Evolutionary conservation across 2,797 vertebrate genomes (phyloP).

Genomic region (Pangasius krempfi): DNA sequence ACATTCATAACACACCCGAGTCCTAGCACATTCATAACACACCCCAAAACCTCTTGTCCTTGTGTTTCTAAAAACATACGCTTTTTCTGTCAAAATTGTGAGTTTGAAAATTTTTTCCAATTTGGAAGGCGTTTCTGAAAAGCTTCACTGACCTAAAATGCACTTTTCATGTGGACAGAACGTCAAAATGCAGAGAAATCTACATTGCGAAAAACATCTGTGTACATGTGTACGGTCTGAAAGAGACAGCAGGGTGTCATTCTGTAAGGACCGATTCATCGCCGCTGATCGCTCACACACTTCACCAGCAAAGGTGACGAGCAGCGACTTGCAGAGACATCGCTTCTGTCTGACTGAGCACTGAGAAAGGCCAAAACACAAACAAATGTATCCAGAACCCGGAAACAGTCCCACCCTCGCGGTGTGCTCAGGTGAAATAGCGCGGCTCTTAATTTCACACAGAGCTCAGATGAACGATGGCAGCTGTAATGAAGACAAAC

Average conservation of each 20-base stretch:
- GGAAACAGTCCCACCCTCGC: not conserved
- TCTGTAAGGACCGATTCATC: not conserved
- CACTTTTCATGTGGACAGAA: not conserved
- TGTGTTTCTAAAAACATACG: not conserved
- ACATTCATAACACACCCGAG: not conserved
- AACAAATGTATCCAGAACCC: not conserved
- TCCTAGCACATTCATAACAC: not conserved
- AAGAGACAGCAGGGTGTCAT: not conserved
- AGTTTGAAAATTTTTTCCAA: not conserved
- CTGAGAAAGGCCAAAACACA: constrained; percentile 28
- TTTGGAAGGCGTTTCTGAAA: not conserved
- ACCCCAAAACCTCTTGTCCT: not conserved
- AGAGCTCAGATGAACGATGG: constrained; percentile 26
- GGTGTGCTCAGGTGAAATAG: constrained; percentile 16
- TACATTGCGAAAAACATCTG: not conserved
- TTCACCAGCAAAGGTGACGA: constrained; percentile 51
- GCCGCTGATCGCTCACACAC: constrained; percentile 48
- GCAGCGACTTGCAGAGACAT: constrained; percentile 54
- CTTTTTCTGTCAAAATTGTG: not conserved
- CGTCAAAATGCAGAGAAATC: not conserved
- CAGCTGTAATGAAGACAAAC: constrained; percentile 52
- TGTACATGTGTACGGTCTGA: not conserved
- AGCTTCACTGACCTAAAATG: not conserved
- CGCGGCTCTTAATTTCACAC: constrained; percentile 38
- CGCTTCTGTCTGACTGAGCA: constrained; percentile 53